Evolutionary conservation across 2,888 invertebrate genomes (phyloP).

Genomic region (Cyrtodaria siliqua): DNA sequence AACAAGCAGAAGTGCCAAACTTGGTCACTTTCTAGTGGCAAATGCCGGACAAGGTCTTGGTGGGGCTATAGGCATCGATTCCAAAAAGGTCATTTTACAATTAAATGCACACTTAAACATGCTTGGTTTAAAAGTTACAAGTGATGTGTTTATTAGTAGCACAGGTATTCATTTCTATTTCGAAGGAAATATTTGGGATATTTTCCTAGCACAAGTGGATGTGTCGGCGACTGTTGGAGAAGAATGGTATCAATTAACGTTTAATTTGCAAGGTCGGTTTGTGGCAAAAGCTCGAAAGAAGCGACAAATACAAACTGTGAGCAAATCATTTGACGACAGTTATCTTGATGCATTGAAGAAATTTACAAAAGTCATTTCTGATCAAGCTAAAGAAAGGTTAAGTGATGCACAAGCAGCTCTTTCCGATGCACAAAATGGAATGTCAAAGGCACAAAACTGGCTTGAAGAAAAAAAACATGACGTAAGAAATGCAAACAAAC

Average conservation of each 20-base stretch:
- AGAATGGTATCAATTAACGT: conserved; percentile 44
- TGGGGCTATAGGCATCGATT: conserved; percentile 22
- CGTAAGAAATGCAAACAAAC: conserved; percentile 42
- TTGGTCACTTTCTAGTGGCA: conserved; percentile 25
- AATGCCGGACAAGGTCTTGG: conserved; percentile 25
- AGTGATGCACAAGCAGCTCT: conserved; percentile 41
- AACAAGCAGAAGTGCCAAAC: no score
- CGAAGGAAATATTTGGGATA: conserved; percentile 57
- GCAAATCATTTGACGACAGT: conserved; percentile 50
- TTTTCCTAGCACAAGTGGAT: conserved; percentile 52
- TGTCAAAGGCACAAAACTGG: conserved; percentile 55
- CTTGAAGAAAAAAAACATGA: conserved; percentile 47
- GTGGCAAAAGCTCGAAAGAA: conserved; percentile 32
- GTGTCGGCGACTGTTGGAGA: conserved; percentile 40
- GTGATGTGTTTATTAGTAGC: conserved; percentile 47
- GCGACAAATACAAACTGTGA: conserved; percentile 29
- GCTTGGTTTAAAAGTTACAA: conserved; percentile 34
- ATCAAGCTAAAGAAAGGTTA: conserved; percentile 50
- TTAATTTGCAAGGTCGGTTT: conserved; percentile 45
- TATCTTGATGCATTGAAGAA: conserved; percentile 51
- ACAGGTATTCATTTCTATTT: conserved; percentile 38
- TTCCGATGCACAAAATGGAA: conserved; percentile 28
- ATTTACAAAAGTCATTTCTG: conserved; percentile 25
- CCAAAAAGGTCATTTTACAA: conserved; percentile 27
- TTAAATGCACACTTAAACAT: conserved; percentile 28